phyloP scores from a whole-genome alignment of 2,888 invertebrate species.

The Sclerodermus sp. region DNA sequence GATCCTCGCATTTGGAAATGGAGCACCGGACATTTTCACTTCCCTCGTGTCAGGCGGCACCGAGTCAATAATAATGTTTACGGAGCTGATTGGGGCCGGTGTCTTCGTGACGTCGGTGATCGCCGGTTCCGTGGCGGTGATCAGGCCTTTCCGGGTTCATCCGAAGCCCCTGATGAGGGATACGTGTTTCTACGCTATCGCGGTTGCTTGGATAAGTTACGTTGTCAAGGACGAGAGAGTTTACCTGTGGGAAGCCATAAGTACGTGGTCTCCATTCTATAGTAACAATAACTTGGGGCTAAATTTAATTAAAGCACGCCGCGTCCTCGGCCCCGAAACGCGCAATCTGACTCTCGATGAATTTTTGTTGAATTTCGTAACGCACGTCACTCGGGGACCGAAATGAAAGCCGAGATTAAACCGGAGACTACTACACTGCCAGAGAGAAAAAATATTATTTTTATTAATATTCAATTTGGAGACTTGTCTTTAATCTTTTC shows the following conservation, averaged over 20 bases:
- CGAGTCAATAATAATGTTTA: conserved; percentile 53
- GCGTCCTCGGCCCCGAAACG: neutral
- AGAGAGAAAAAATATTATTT: neutral
- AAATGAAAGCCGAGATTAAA: neutral
- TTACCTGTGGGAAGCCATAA: conserved; percentile 59
- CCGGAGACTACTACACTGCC: neutral
- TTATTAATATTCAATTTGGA: conserved; percentile 1
- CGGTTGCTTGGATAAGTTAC: conserved; percentile 60
- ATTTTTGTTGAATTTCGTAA: conserved; percentile 20
- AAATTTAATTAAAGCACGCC: conserved; percentile 31
- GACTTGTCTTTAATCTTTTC: no score
- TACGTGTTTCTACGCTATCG: conserved; percentile 46
- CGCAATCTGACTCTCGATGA: conserved; percentile 27
- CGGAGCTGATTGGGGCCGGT: conserved; percentile 63
- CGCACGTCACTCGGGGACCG: neutral
- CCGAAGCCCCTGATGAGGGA: conserved; percentile 43
- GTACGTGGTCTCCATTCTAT: conserved; percentile 32
- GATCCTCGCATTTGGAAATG: conserved; percentile 72
- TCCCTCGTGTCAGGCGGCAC: conserved; percentile 61
- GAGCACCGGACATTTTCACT: conserved; percentile 70
- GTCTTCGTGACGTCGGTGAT: conserved; percentile 66
- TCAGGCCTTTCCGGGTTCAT: conserved; percentile 60
- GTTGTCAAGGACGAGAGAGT: conserved; percentile 58
- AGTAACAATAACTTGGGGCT: conserved; percentile 28
- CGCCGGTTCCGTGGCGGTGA: conserved; percentile 62